Evolutionary conservation across 2,888 invertebrate species (phyloP).

Genomic region (Dioctria linearis): DNA sequence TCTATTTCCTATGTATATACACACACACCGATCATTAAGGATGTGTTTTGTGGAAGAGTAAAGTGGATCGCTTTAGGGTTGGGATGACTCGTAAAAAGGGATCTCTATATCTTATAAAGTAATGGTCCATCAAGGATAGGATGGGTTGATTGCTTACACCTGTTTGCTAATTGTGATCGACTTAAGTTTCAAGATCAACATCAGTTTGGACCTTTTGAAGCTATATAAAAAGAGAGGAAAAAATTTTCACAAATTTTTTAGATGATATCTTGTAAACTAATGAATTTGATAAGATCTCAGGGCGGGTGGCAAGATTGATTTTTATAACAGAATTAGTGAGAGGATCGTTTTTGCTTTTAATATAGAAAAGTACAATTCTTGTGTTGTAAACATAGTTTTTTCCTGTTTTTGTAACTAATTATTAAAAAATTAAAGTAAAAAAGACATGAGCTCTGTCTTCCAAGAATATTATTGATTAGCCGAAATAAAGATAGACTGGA

Average conservation of each 20-base stretch:
- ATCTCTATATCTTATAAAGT: background rate
- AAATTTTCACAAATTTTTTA: conserved; percentile 8
- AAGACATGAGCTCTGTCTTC: too few relatives aligned
- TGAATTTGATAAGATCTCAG: conserved; percentile 39
- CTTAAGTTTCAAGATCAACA: conserved; percentile 43
- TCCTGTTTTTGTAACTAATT: background rate
- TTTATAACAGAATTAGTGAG: conserved; percentile 34
- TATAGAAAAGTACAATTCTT: background rate
- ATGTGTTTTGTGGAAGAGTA: conserved; percentile 7
- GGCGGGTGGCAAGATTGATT: conserved; percentile 36
- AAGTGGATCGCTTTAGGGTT: background rate
- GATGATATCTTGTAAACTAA: conserved; percentile 16
- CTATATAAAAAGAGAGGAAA: background rate
- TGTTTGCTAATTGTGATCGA: conserved; percentile 56
- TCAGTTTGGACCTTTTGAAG: conserved; percentile 14
- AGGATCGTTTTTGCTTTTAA: background rate
- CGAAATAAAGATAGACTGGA: background rate
- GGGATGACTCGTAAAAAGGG: background rate
- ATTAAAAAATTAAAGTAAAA: background rate
- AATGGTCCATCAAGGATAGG: background rate
- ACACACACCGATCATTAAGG: background rate
- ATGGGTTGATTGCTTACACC: conserved; percentile 57
- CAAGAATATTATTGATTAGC: background rate
- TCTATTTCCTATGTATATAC: background rate
- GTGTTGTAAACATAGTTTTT: too few relatives aligned